These are phyloP conservation scores for Coregonus clupeaformis DNA, from an alignment of 2,113 vertebrate genomes.

Conservation along the genomic window DNA sequence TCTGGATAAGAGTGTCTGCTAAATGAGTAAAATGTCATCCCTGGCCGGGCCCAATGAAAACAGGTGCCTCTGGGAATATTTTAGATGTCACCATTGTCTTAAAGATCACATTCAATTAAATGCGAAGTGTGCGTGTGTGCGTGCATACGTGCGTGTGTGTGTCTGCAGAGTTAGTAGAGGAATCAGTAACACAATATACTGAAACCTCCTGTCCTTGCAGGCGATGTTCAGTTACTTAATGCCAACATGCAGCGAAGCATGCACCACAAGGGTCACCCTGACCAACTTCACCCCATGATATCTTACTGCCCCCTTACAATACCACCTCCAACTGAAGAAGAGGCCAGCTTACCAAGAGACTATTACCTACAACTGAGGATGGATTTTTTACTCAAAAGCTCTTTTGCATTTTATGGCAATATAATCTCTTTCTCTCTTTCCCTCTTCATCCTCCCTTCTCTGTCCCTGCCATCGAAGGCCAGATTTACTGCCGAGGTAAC, in stretches of 20 bases:
- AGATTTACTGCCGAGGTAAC: constrained; percentile 48
- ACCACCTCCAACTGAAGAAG: too few relatives aligned
- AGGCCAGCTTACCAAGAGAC: too few relatives aligned
- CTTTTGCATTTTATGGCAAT: not conserved
- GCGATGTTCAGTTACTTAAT: not conserved
- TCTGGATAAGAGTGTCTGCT: too few relatives aligned
- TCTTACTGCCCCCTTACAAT: too few relatives aligned
- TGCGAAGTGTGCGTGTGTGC: not conserved
- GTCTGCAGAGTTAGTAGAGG: too few relatives aligned
- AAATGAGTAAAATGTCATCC: too few relatives aligned
- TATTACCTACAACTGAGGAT: too few relatives aligned
- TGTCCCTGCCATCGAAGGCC: constrained; percentile 25
- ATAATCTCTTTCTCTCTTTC: constrained; percentile 3
- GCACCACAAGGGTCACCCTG: not conserved
- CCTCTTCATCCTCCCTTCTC: constrained; percentile 6
- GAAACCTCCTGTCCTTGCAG: not conserved
- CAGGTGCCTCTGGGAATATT: constrained; percentile 44
- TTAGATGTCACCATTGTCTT: constrained; percentile 51
- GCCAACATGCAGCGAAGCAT: not conserved
- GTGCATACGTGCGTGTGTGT: not conserved
- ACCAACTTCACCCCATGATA: too few relatives aligned
- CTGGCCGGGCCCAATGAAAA: constrained; percentile 7
- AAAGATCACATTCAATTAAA: constrained; percentile 20
- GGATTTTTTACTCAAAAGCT: not conserved
- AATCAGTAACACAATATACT: constrained; percentile 12